Conservation (phyloP, 2,888 invertebrate genomes). For the Drosophila ezoana region DNA sequence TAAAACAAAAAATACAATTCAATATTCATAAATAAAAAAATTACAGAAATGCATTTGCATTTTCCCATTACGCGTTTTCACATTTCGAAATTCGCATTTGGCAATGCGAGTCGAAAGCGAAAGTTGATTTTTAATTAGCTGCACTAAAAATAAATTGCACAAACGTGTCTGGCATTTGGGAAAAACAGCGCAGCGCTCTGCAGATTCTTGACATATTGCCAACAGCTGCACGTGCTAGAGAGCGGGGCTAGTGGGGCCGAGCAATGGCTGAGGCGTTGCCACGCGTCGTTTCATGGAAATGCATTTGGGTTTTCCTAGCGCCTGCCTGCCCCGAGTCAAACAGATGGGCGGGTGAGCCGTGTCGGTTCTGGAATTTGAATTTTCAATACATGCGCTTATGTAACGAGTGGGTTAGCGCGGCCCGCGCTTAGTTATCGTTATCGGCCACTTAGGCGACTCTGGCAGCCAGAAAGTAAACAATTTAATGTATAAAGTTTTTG, state of each 20-base stretch:
- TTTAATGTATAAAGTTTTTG: slow-evolving; percentile 73
- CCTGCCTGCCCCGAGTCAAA: slow-evolving; percentile 23
- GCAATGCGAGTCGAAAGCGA: slow-evolving; percentile 41
- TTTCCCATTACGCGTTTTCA: slow-evolving; percentile 23
- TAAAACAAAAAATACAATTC: slow-evolving; percentile 15
- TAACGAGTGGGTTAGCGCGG: slow-evolving; percentile 3
- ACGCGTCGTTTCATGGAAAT: slow-evolving; percentile 65
- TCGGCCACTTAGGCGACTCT: slow-evolving; percentile 62
- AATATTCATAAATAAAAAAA: slow-evolving; percentile 61
- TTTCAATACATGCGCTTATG: slow-evolving; percentile 11
- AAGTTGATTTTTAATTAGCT: slow-evolving; percentile 71
- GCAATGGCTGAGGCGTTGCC: slow-evolving; percentile 59
- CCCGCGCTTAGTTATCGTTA: slow-evolving; percentile 55
- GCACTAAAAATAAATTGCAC: slow-evolving; percentile 58
- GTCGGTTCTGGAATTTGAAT: slow-evolving; percentile 43
- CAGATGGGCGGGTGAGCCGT: slow-evolving; percentile 47
- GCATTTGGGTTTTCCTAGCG: slow-evolving; percentile 49
- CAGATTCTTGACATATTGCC: slow-evolving; percentile 80
- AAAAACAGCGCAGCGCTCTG: slow-evolving; percentile 31
- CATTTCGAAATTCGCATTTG: slow-evolving; percentile 33
- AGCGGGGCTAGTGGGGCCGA: not conserved
- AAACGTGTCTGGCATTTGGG: slow-evolving; percentile 47
- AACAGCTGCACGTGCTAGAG: slow-evolving; percentile 67
- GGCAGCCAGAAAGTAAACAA: slow-evolving; percentile 67
- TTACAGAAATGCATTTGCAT: slow-evolving; percentile 59